A percentile compares a stretch with the other conserved stretches of the same genome.
These are phyloP conservation scores for Clanis bilineata DNA, from an alignment of 2,888 invertebrate genomes.

Conservation along the genomic window DNA sequence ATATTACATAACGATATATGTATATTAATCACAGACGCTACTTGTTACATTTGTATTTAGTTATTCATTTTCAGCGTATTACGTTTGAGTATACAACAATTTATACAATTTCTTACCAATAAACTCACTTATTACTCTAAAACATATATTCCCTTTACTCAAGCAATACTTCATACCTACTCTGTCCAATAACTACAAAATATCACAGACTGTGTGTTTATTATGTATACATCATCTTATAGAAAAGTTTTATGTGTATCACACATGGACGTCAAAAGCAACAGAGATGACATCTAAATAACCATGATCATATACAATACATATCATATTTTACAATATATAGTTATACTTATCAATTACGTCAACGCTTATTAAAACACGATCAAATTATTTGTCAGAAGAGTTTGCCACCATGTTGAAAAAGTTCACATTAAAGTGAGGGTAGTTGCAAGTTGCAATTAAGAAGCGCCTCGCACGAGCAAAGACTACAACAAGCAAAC, in stretches of 20 bases:
- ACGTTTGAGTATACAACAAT: slow-evolving; percentile 68
- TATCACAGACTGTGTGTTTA: slow-evolving; percentile 82
- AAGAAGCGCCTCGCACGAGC: not conserved
- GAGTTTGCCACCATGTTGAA: slow-evolving; percentile 60
- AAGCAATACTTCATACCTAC: slow-evolving; percentile 79
- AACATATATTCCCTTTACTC: slow-evolving; percentile 75
- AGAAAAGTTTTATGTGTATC: slow-evolving; percentile 79
- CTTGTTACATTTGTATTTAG: slow-evolving; percentile 60
- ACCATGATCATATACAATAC: slow-evolving; percentile 60
- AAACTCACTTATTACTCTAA: slow-evolving; percentile 73
- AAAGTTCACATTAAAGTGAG: slow-evolving; percentile 19
- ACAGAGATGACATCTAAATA: slow-evolving; percentile 76
- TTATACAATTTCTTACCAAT: slow-evolving; percentile 73
- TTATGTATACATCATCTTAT: slow-evolving; percentile 82
- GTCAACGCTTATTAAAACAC: slow-evolving; percentile 63
- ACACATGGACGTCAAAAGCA: slow-evolving; percentile 81
- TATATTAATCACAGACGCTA: slow-evolving; percentile 79
- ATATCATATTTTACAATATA: slow-evolving; percentile 61
- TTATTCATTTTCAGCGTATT: slow-evolving; percentile 56
- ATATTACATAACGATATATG: slow-evolving; percentile 69
- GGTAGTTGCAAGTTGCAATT: not conserved
- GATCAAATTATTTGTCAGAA: slow-evolving; percentile 72
- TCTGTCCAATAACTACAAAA: slow-evolving; percentile 81
- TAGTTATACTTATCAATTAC: slow-evolving; percentile 50
- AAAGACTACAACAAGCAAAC: slow-evolving; percentile 19